phyloP scores from a whole-genome alignment of 1,140 invertebrate genomes.

The Zaprionus lachaisei region DNA sequence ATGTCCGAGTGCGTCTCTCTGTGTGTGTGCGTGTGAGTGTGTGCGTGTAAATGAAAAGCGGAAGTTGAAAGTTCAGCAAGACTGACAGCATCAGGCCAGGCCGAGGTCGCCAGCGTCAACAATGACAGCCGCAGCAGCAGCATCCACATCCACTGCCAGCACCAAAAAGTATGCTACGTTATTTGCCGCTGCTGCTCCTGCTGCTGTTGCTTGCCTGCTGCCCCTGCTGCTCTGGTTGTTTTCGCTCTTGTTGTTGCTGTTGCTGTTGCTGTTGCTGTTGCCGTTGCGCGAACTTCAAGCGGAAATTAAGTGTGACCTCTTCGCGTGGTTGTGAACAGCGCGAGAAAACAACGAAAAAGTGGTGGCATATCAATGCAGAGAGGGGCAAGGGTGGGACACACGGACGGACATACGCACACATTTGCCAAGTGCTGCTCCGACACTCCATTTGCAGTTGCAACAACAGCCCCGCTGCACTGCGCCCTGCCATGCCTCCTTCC shows the following conservation, averaged over 20 bases:
- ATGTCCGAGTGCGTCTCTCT: slow-evolving; percentile 6
- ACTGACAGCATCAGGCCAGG: slow-evolving; percentile 65
- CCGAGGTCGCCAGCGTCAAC: slow-evolving; percentile 66
- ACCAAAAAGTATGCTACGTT: slow-evolving; percentile 74
- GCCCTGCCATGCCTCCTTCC: neutral
- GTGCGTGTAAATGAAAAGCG: slow-evolving; percentile 76
- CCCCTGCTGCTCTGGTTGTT: neutral
- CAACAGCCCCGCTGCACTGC: neutral
- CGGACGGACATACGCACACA: slow-evolving; percentile 36
- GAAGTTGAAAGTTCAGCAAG: slow-evolving; percentile 80
- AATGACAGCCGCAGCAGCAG: slow-evolving; percentile 58
- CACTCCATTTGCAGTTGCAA: slow-evolving; percentile 71
- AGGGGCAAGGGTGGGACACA: neutral
- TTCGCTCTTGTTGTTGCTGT: neutral
- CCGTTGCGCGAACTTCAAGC: slow-evolving; percentile 61
- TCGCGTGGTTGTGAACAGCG: slow-evolving; percentile 64
- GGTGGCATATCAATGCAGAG: slow-evolving; percentile 61
- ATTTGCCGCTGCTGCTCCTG: slow-evolving; percentile 6
- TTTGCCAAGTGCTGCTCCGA: slow-evolving; percentile 66
- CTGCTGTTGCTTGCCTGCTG: neutral
- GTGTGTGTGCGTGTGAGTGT: slow-evolving; percentile 45
- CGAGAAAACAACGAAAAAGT: slow-evolving; percentile 43
- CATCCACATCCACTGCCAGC: slow-evolving; percentile 28
- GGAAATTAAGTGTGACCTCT: slow-evolving; percentile 83
- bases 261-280: slow-evolving; percentile 8